These are phyloP conservation scores for Nyctalus aviator DNA, from an alignment of 2,797 vertebrate species.

Conservation along the genomic window DNA sequence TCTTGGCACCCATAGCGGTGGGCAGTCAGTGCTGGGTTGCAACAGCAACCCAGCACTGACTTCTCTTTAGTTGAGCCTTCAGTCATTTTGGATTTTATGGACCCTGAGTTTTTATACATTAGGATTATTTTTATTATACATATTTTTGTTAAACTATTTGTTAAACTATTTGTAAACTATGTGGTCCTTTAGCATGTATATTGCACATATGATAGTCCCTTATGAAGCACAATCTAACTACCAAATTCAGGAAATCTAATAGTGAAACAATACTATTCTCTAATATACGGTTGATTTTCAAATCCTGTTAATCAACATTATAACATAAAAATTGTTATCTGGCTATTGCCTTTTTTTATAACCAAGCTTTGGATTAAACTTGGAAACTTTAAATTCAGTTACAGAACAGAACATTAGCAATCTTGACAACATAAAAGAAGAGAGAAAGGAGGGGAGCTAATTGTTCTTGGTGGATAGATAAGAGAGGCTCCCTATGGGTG, in stretches of 20 bases:
- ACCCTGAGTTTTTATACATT: too few species aligned
- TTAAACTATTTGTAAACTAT: neutral
- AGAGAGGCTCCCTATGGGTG: neutral
- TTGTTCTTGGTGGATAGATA: neutral
- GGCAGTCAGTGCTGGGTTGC: too few species aligned
- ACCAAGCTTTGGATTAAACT: neutral
- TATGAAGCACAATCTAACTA: neutral
- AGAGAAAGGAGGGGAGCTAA: neutral
- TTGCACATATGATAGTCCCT: neutral
- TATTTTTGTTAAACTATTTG: neutral
- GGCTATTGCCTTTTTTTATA: slow-evolving; percentile 22
- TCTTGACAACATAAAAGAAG: neutral
- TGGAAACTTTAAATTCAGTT: neutral
- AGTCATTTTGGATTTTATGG: too few species aligned
- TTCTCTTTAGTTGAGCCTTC: too few species aligned
- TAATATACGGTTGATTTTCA: neutral
- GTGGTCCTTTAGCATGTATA: neutral
- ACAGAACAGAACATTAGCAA: neutral
- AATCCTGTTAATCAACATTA: neutral
- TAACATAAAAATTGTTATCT: neutral
- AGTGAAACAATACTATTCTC: slow-evolving; percentile 4
- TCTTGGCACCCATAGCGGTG: too few species aligned
- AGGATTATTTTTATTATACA: too few species aligned
- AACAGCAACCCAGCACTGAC: too few species aligned
- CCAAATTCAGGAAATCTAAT: neutral